Conservation (phyloP, 37 sponge, comb jelly and placozoan genomes). For the Tethya wilhelma region DNA sequence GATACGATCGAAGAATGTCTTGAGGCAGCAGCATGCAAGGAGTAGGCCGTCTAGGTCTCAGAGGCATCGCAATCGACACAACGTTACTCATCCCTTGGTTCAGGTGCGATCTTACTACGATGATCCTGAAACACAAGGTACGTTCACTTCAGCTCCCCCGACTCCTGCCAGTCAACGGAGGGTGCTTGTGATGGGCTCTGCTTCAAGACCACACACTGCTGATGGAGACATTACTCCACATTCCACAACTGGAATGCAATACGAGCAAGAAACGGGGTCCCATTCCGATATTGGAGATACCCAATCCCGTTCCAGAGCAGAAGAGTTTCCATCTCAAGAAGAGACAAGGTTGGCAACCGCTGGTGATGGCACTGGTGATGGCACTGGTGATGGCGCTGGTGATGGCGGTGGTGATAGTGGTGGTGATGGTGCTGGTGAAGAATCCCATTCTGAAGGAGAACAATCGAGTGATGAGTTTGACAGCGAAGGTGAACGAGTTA, state of each 20-base stretch:
- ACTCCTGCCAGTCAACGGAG: slow-evolving; percentile 26
- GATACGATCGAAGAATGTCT: too few species aligned
- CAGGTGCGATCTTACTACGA: not conserved
- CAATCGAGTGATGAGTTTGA: not conserved
- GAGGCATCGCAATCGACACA: not conserved
- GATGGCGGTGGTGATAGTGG: not conserved
- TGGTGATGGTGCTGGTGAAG: not conserved
- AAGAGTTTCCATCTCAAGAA: not conserved
- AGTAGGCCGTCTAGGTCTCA: too few species aligned
- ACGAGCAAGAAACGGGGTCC: too few species aligned
- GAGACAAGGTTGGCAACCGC: not conserved
- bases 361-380: not conserved
- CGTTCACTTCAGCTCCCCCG: slow-evolving; percentile 40
- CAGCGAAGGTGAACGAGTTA: not conserved
- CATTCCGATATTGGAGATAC: too few species aligned
- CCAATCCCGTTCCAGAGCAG: too few species aligned
- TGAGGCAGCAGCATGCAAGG: too few species aligned
- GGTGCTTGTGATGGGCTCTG: too few species aligned
- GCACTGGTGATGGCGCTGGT: not conserved
- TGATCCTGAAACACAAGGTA: slow-evolving; percentile 23
- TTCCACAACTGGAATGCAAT: too few species aligned
- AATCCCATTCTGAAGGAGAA: not conserved
- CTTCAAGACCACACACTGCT: too few species aligned
- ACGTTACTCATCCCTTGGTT: not conserved
- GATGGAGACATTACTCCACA: slow-evolving; percentile 3